Percentiles rank a stretch among this genome's conserved stretches.
Conservation (phyloP, 1,140 invertebrate species). For the Colletes gigas region DNA sequence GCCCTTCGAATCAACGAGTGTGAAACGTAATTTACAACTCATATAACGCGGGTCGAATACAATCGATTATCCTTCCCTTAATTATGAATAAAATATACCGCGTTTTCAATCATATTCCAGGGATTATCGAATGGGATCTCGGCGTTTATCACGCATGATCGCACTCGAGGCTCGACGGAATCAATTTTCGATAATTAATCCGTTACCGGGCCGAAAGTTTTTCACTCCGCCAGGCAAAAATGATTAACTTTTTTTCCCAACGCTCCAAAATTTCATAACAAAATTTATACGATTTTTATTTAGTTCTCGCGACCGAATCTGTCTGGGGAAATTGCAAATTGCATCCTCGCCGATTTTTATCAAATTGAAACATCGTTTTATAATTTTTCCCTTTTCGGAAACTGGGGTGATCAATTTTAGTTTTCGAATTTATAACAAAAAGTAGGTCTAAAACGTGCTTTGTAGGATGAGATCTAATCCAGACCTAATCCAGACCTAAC, state of each 20-base stretch:
- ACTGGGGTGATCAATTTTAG: too few relatives aligned
- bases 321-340: too few relatives aligned
- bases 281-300: too few relatives aligned
- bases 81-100: constrained; percentile 4
- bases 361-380: too few relatives aligned
- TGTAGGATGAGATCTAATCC: too few relatives aligned
- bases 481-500: too few relatives aligned
- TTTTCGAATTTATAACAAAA: too few relatives aligned
- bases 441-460: too few relatives aligned
- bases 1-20: neutral
- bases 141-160: neutral
- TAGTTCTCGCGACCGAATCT: too few relatives aligned
- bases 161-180: neutral
- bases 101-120: neutral
- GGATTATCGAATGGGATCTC: neutral
- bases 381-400: too few relatives aligned
- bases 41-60: neutral
- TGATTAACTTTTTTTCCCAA: neutral
- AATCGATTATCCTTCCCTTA: constrained; percentile 1
- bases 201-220: neutral
- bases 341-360: too few relatives aligned
- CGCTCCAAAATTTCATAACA: too few relatives aligned
- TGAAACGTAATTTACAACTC: neutral
- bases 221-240: neutral
- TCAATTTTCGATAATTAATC: neutral